phyloP scores from a whole-genome alignment of 2,888 invertebrate genomes.

The Folsomia candida region DNA sequence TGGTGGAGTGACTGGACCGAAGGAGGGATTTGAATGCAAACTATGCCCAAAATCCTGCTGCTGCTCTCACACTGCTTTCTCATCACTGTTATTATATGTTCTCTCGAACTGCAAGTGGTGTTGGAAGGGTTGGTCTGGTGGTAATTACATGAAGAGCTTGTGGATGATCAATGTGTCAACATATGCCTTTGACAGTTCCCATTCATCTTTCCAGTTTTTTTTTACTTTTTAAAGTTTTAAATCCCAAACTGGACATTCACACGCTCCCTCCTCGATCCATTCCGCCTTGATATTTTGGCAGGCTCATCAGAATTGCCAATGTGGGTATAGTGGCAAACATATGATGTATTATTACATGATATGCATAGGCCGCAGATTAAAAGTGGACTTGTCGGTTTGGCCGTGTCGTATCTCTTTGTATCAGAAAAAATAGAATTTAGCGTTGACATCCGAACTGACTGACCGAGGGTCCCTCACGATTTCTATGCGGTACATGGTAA shows the following conservation, averaged over 20 bases:
- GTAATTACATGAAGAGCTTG: constrained; percentile 5
- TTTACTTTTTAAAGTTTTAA: constrained; percentile 1
- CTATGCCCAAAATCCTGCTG: too few species aligned
- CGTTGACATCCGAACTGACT: too few species aligned
- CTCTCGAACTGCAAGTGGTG: neutral
- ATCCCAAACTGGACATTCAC: constrained; percentile 1
- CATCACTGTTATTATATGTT: too few species aligned
- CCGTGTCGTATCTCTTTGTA: neutral
- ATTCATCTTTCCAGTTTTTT: neutral
- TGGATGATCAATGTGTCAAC: constrained; percentile 19
- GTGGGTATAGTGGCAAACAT: too few species aligned
- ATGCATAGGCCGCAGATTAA: too few species aligned
- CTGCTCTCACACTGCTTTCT: neutral
- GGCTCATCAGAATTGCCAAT: neutral
- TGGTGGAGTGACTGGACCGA: neutral
- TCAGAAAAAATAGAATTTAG: too few species aligned
- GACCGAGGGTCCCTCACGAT: too few species aligned
- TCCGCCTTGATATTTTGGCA: neutral
- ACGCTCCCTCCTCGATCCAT: neutral
- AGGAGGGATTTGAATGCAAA: neutral
- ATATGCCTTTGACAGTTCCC: constrained; percentile 17
- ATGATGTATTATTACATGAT: too few species aligned
- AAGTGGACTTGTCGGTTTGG: neutral
- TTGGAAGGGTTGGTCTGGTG: constrained; percentile 1
- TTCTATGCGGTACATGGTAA: too few species aligned